phyloP scores from a whole-genome alignment of 2,113 vertebrate species.

The Albula goreensis region DNA sequence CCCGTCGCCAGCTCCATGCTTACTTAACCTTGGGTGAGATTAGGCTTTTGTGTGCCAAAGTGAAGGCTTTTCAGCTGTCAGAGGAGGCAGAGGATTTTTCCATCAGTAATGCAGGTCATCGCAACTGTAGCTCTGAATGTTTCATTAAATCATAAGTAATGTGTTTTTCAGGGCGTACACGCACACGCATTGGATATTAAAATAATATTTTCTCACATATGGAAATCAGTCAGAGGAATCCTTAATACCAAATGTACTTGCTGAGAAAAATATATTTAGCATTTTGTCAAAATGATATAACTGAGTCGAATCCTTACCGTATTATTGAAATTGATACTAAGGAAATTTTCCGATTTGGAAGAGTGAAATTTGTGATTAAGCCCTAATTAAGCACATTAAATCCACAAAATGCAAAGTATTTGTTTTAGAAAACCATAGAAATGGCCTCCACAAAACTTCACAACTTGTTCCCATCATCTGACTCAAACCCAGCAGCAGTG shows the following conservation, averaged over 20 bases:
- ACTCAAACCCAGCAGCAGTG: no score
- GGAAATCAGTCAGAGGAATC: neutral
- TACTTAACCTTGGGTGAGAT: constrained; percentile 10
- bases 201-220: neutral
- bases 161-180: neutral
- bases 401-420: neutral
- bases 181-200: neutral
- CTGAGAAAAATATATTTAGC: no score
- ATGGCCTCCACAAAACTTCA: no score
- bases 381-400: neutral
- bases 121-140: neutral
- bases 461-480: no score
- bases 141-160: neutral
- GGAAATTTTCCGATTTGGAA: neutral
- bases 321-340: neutral
- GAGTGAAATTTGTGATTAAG: neutral
- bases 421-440: no score
- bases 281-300: no score
- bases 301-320: neutral
- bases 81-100: neutral
- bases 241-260: neutral
- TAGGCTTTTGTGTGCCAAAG: constrained; percentile 8
- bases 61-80: constrained; percentile 7
- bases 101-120: neutral
- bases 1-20: neutral